These are phyloP conservation scores for Zoanthus sociatus DNA, from an alignment of 92 coral and sea anemone genomes.

Conservation along the genomic window DNA sequence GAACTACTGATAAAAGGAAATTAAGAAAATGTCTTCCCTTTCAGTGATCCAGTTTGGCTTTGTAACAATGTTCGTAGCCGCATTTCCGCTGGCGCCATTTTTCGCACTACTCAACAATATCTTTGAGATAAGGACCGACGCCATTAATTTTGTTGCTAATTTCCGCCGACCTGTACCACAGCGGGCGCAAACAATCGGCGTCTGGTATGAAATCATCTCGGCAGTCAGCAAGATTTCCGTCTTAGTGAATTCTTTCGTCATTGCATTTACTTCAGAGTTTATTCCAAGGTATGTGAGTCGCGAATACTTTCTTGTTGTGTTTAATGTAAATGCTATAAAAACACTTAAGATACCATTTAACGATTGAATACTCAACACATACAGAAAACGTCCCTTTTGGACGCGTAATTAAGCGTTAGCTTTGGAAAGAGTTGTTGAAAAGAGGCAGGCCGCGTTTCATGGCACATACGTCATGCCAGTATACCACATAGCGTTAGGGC, in stretches of 20 bases:
- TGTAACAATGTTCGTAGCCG: constrained; percentile 98
- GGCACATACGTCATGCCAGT: too few relatives aligned
- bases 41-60: constrained; percentile 96
- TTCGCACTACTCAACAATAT: constrained; percentile 94
- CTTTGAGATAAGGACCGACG: constrained; percentile 91
- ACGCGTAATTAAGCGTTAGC: too few relatives aligned
- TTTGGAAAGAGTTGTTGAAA: too few relatives aligned
- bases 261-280: constrained; percentile 50
- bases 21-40: too few relatives aligned
- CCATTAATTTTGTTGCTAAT: constrained; percentile 93
- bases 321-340: too few relatives aligned
- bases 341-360: too few relatives aligned
- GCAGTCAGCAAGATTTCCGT: constrained; percentile 85
- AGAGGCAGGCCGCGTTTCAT: too few relatives aligned
- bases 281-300: constrained; percentile 26
- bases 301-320: too few relatives aligned
- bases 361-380: too few relatives aligned
- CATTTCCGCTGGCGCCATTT: constrained; percentile 98
- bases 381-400: too few relatives aligned
- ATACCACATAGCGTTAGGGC: too few relatives aligned
- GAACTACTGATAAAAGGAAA: too few relatives aligned
- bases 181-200: constrained; percentile 90
- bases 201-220: constrained; percentile 87
- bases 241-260: constrained; percentile 91
- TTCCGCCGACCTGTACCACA: constrained; percentile 97